Percentiles rank a stretch among this genome's conserved stretches.
phyloP scores from a whole-genome alignment of 2,113 vertebrate genomes.

The Oenanthe oenanthe region DNA sequence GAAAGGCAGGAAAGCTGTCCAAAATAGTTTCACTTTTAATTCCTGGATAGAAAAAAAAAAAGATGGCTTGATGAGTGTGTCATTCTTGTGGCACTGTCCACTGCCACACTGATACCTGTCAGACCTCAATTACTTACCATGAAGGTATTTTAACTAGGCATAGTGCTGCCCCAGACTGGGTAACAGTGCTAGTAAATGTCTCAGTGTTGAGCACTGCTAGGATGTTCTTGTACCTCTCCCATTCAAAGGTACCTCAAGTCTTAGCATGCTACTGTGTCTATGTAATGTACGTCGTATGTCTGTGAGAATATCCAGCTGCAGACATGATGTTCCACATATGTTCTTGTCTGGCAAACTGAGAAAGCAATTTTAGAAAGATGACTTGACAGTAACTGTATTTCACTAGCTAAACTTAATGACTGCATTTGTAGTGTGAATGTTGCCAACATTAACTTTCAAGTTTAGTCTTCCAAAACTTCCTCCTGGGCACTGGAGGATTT shows the following conservation, averaged over 20 bases:
- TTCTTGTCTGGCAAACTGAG: not conserved
- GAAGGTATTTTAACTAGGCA: not conserved
- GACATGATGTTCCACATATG: rapidly evolving
- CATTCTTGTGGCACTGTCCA: not conserved
- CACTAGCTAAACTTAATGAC: not conserved
- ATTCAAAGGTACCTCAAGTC: not conserved
- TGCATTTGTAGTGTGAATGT: not conserved
- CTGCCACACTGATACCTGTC: not conserved
- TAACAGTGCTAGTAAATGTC: not conserved
- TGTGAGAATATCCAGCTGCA: not conserved
- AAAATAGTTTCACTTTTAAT: not conserved
- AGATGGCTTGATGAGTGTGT: not conserved
- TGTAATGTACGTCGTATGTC: rapidly evolving
- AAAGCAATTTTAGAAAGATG: not conserved
- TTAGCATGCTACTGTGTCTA: not conserved
- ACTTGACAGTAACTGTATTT: not conserved
- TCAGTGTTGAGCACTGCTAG: not conserved
- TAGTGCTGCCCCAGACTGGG: not conserved
- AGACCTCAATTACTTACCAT: not conserved
- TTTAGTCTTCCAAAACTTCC: not conserved
- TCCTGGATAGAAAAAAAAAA: not conserved
- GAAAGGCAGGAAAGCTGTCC: not conserved
- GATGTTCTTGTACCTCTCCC: not conserved
- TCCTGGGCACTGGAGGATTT: not conserved
- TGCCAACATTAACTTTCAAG: not conserved